These are phyloP conservation scores for Malthinus seriepunctatus DNA, from an alignment of 2,888 invertebrate species.

Conservation along the genomic window DNA sequence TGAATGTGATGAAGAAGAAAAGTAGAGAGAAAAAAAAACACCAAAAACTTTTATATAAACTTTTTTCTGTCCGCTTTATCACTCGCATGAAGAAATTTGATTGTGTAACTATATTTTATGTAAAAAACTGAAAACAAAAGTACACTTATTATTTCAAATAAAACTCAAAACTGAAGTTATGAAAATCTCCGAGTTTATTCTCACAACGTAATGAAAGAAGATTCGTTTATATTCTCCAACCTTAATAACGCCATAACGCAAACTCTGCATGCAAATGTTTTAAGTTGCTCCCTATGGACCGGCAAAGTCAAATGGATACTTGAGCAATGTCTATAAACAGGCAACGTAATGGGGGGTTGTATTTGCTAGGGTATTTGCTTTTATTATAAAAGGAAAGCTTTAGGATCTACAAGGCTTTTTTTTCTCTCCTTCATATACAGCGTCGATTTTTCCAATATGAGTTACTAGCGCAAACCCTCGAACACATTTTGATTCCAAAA, in stretches of 20 bases:
- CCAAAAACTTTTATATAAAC: too few species aligned
- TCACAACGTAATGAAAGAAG: slow-evolving; percentile 28
- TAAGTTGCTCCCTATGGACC: slow-evolving; percentile 25
- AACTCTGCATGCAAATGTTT: slow-evolving; percentile 30
- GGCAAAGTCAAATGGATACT: slow-evolving; percentile 30
- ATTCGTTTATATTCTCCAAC: slow-evolving; percentile 29
- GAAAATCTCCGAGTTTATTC: slow-evolving; percentile 28
- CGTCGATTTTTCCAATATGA: background rate
- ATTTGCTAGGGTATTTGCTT: slow-evolving; percentile 21
- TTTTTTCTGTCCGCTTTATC: too few species aligned
- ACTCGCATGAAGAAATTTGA: too few species aligned
- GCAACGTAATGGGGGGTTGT: slow-evolving; percentile 24
- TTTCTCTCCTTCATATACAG: background rate
- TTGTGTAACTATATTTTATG: too few species aligned
- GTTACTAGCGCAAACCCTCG: too few species aligned
- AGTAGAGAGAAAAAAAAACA: too few species aligned
- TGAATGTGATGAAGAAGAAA: too few species aligned
- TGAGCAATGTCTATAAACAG: slow-evolving; percentile 28
- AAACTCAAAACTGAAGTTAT: slow-evolving; percentile 14
- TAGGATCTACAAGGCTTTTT: slow-evolving; percentile 4
- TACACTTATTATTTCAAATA: slow-evolving; percentile 3
- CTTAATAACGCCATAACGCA: slow-evolving; percentile 29
- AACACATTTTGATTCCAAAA: too few species aligned
- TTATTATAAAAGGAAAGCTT: slow-evolving; percentile 15
- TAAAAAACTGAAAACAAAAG: too few species aligned